Conservation (phyloP, 2,797 vertebrate genomes). For the Neopelma chrysocephalum region DNA sequence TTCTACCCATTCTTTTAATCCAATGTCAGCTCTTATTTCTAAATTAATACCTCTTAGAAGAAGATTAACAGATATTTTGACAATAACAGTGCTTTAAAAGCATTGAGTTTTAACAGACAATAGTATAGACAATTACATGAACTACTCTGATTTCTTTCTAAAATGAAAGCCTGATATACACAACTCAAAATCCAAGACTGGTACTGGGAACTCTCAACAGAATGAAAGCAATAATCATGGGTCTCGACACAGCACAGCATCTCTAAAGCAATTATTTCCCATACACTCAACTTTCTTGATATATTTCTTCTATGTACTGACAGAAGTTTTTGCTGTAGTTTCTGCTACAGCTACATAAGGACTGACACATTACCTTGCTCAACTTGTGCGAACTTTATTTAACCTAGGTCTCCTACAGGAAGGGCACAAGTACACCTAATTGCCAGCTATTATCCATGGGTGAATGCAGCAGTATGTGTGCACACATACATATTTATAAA, state of each 20-base stretch:
- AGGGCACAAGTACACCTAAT: background rate
- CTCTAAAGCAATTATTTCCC: background rate
- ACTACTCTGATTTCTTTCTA: background rate
- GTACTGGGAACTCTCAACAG: background rate
- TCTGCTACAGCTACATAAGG: background rate
- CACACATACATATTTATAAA: background rate
- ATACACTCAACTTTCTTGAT: background rate
- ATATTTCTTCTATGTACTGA: background rate
- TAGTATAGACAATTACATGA: background rate
- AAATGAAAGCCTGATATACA: background rate
- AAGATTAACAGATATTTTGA: background rate
- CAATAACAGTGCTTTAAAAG: background rate
- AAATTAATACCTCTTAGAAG: background rate
- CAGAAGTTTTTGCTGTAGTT: background rate
- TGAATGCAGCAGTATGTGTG: background rate
- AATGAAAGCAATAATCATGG: background rate
- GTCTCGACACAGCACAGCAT: background rate
- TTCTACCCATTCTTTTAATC: background rate
- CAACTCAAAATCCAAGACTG: background rate
- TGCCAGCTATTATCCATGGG: background rate
- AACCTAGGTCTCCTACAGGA: rapidly evolving
- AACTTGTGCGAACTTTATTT: background rate
- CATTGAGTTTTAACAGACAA: background rate
- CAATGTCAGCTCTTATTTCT: background rate
- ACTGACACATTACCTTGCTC: background rate